phyloP scores from a whole-genome alignment of 1,140 invertebrate genomes.

The Trinorchestia longiramus region DNA sequence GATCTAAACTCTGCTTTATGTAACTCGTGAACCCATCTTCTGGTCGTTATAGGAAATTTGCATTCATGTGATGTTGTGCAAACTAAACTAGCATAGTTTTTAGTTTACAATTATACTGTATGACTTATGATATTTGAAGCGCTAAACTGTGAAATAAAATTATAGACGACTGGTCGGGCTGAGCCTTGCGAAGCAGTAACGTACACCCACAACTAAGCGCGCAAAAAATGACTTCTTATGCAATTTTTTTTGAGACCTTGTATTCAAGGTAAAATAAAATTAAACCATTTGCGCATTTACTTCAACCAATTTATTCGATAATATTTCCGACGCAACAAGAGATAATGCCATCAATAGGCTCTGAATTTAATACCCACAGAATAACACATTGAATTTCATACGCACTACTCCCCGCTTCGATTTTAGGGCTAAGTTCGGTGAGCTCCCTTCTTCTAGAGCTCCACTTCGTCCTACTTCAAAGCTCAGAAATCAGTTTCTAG shows the following conservation, averaged over 20 bases:
- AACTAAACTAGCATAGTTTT: not conserved
- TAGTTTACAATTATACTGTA: not conserved
- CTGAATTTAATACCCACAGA: not conserved
- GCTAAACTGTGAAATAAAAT: too few species aligned
- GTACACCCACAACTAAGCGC: not conserved
- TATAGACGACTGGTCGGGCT: not conserved
- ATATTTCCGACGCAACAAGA: not conserved
- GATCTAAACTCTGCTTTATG: too few species aligned
- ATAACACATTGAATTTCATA: not conserved
- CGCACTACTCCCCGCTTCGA: not conserved
- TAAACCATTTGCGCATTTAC: not conserved
- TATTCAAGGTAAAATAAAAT: not conserved
- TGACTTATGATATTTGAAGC: not conserved
- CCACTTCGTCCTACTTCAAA: slow-evolving; percentile 16
- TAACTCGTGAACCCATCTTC: not conserved
- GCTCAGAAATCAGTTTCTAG: slow-evolving; percentile 49
- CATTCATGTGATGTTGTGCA: not conserved
- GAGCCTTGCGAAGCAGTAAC: not conserved
- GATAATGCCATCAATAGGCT: not conserved
- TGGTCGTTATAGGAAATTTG: not conserved
- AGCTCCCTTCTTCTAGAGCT: slow-evolving; percentile 1
- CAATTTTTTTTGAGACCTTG: not conserved
- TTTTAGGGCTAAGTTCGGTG: not conserved
- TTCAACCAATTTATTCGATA: not conserved
- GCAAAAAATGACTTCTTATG: not conserved